Base-by-base conservation (phyloP, 2,888 invertebrate genomes). In the Chouioia cunea region DNA sequence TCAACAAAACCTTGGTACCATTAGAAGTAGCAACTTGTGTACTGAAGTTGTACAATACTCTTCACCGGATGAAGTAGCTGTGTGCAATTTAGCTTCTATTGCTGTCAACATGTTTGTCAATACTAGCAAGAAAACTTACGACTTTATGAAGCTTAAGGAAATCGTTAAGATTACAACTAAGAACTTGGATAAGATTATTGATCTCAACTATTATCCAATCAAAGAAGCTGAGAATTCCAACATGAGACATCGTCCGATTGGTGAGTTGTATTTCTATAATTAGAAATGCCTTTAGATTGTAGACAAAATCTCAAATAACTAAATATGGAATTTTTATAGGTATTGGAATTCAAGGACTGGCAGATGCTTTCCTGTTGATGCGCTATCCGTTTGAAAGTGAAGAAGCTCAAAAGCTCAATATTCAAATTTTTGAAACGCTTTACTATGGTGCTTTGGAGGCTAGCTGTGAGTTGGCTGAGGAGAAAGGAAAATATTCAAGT, bases 1-100 rank as follows among this genome's bases (percentile, higher is more conserved):
- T 86, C 99, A 99, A 81, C 93, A 99, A 85, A 98, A 99, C 87
- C 87, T 99, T 70, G 99, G 99, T 15, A 99, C 99, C 0, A 99
- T 99, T 77, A 97, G 97, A 86, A 96, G 97, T 86, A 97, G 97
- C 79, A 99, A 99, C 86, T 88, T 99, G 47, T 99, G 99, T 84
- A 99, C 99, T 0, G 99, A 99, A 89, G 96, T 99, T 77, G 91
- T 99, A 0, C 95, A 99, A 85, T 99, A 97, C 85, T 96, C 95
- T 2, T 90, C 95, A 15, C 87, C 91, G 1, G 96, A 97, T 86
- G 98, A 99, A 89, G 91, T 97, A 44, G 99, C 99, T 6, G 99
- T 99, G 0, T 99, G 99, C 85, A 99, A 99, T 87, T 89, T 99
- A 81, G 99, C 99, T 0, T 99, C 99, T 0, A 92, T 99, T 79